Conservation (phyloP, 2,113 vertebrate species). For the Axis porcinus region DNA sequence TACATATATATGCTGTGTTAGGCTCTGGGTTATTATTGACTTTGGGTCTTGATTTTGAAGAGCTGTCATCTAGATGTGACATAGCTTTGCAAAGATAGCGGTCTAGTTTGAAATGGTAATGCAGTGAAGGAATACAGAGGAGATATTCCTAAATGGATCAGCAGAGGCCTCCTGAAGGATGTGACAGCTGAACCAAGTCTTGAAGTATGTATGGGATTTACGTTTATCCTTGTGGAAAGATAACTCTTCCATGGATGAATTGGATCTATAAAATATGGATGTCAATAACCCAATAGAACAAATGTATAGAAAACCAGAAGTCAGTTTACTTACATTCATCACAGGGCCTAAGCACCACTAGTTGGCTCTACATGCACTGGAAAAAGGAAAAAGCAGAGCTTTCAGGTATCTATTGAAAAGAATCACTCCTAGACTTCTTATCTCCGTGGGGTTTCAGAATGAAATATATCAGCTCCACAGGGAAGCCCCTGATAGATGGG, state of each 20-base stretch:
- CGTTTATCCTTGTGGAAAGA: not conserved
- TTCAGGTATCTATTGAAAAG: not conserved
- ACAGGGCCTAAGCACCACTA: not conserved
- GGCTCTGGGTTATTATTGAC: not conserved
- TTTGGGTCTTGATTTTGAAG: not conserved
- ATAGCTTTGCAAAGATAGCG: not conserved
- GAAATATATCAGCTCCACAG: constrained; percentile 46
- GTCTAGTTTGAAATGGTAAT: not conserved
- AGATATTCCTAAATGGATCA: not conserved
- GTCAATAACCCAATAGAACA: not conserved
- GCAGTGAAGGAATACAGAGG: rapidly evolving
- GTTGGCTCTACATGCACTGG: not conserved
- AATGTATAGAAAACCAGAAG: not conserved
- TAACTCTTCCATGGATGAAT: not conserved
- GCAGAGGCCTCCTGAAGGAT: not conserved
- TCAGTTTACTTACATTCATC: not conserved
- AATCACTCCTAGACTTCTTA: not conserved
- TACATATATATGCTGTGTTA: not conserved
- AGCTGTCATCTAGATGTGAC: not conserved
- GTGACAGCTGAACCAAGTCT: not conserved
- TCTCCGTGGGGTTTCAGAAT: constrained; percentile 43
- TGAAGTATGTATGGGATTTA: not conserved
- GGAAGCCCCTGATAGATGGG: constrained; percentile 29
- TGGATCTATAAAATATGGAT: not conserved
- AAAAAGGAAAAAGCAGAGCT: not conserved